These are phyloP conservation scores for Smithornis capensis DNA, from an alignment of 2,113 vertebrate genomes.

Conservation along the genomic window DNA sequence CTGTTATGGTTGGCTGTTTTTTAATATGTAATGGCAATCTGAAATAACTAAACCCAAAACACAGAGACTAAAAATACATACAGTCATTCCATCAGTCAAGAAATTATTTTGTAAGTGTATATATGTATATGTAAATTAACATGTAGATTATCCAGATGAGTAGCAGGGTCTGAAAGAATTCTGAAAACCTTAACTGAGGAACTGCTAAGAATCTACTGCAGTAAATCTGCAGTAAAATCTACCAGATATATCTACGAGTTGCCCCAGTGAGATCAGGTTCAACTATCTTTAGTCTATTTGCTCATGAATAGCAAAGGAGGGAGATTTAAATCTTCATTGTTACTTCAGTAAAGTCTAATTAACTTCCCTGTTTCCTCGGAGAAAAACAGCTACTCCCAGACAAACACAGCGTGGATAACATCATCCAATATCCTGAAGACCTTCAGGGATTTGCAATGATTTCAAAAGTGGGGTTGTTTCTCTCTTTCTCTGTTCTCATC, in stretches of 20 bases:
- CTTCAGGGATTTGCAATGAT: neutral
- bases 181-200: neutral
- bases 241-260: neutral
- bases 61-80: neutral
- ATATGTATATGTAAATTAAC: neutral
- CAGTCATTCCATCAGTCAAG: neutral
- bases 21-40: neutral
- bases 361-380: neutral
- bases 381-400: neutral
- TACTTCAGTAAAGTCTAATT: slow-evolving; percentile 47
- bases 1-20: neutral
- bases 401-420: neutral
- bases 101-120: neutral
- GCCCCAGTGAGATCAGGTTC: neutral
- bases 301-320: slow-evolving; percentile 7
- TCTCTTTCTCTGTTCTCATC: neutral
- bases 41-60: neutral
- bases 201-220: neutral
- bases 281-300: neutral
- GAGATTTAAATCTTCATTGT: slow-evolving; percentile 39
- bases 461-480: neutral
- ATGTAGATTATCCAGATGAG: neutral
- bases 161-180: neutral
- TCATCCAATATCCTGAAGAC: slow-evolving; percentile 33
- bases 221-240: neutral